Conservation (phyloP, 2,888 invertebrate genomes). For the Elmis aenea region DNA sequence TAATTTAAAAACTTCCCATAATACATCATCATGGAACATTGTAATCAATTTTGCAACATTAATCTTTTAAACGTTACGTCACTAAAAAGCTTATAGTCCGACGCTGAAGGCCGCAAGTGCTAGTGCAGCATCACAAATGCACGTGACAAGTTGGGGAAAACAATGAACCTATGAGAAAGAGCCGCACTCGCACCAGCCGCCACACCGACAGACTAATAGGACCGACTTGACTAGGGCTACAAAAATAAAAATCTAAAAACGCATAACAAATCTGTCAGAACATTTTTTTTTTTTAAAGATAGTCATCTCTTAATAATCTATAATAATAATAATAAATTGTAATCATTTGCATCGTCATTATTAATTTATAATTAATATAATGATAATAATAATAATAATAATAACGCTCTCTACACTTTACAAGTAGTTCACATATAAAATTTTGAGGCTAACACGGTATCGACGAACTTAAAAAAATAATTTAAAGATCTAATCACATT, state of each 20-base stretch:
- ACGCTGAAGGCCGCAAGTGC: background rate
- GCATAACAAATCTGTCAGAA: too few species aligned
- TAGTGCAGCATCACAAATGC: background rate
- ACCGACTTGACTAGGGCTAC: constrained; percentile 19
- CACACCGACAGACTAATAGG: too few species aligned
- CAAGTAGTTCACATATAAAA: constrained; percentile 21
- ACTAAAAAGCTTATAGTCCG: constrained; percentile 9
- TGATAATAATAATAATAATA: too few species aligned
- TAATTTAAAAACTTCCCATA: constrained; percentile 9
- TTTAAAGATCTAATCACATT: constrained; percentile 20
- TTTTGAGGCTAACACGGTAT: constrained; percentile 23
- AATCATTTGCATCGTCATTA: too few species aligned
- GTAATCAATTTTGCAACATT: constrained; percentile 12
- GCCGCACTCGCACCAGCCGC: too few species aligned
- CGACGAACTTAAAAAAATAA: constrained; percentile 19
- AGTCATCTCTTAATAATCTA: too few species aligned
- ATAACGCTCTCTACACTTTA: too few species aligned
- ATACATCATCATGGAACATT: constrained; percentile 9
- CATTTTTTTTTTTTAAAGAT: too few species aligned
- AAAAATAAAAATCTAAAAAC: constrained; percentile 19
- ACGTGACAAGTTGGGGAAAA: background rate
- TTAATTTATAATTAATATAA: too few species aligned
- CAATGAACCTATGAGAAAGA: too few species aligned
- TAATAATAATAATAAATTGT: too few species aligned
- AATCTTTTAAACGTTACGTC: constrained; percentile 15